phyloP scores from a whole-genome alignment of 2,888 invertebrate genomes.

The Ornithoptera alexandrae region DNA sequence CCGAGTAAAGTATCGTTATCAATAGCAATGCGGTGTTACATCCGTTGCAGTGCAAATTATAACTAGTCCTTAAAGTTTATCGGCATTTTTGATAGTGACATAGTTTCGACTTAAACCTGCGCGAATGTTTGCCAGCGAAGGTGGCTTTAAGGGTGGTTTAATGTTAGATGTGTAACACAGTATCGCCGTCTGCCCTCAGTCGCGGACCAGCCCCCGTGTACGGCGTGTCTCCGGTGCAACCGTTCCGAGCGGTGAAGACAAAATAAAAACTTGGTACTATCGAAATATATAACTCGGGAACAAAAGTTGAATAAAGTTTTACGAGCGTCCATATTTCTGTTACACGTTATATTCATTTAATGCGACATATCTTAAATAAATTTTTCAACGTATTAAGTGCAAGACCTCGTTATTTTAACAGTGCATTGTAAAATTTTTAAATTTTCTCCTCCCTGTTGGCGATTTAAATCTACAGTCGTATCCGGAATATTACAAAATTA shows the following conservation, averaged over 20 bases:
- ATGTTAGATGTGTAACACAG: constrained; percentile 34
- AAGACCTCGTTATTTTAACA: not conserved
- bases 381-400: not conserved
- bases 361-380: not conserved
- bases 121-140: constrained; percentile 33
- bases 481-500: not conserved
- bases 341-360: not conserved
- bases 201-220: constrained; percentile 42
- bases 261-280: constrained; percentile 36
- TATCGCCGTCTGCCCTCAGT: constrained; percentile 42
- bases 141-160: constrained; percentile 38
- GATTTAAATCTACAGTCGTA: not conserved
- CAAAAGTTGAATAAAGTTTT: not conserved
- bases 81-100: constrained; percentile 37
- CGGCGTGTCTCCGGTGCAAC: constrained; percentile 36
- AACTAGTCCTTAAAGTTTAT: constrained; percentile 14
- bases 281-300: not conserved
- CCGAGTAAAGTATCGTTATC: not conserved
- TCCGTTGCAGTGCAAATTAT: constrained; percentile 4
- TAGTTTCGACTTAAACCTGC: constrained; percentile 27
- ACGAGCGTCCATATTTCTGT: constrained; percentile 3
- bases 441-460: not conserved
- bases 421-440: not conserved
- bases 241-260: constrained; percentile 40
- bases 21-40: constrained; percentile 9